Evolutionary conservation across 2,797 vertebrate species (phyloP), one percentile per base, ranked within the genome.

Genomic region (Serranus cabrilla): DNA sequence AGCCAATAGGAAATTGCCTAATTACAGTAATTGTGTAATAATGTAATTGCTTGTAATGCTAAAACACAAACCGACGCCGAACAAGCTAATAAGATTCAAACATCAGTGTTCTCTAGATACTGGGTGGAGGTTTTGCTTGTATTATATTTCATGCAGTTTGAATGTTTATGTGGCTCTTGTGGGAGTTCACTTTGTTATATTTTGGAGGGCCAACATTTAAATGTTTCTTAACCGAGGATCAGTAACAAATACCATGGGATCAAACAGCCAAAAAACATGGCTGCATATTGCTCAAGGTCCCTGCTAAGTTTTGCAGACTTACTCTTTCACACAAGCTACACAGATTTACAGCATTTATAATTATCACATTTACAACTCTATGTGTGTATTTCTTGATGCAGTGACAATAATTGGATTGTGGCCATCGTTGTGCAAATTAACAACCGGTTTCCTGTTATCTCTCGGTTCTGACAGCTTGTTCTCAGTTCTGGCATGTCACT

Each of bases 61-160:
- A 51, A 43, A 25, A 54, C 23, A 52, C n/a, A 67, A 47, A 47
- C 6, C 56, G 18, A 43, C 17, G 42, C 18, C 13, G 21, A 74
- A 72, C 45, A 66, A 63, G 50, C 10, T 12, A 45, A 21, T 40
- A 18, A 57, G 20, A 56, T 34, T 16, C 10, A 76, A 62, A 25
- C 42, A 66, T 0, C 69, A 12, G 57, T 50, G 56, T 39, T 39
- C 39, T 54, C 18, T 11, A 57, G 45, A 71, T 34, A n/a, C 66
- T 67, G 50, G 55, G 18, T 60, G 70, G 66, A 74, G 57, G 57
- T 14, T 79, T 63, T 59, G 40, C 27, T 59, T 31, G 58, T 11
- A 31, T 51, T 17, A 47, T 60, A 57, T 56, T 57, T 78, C 31
- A 45, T 50, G 27, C 37, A 59, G 37, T 68, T 68, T 58, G 11